Conservation (phyloP, 1,140 invertebrate species). For the Bombus terrestris region DNA sequence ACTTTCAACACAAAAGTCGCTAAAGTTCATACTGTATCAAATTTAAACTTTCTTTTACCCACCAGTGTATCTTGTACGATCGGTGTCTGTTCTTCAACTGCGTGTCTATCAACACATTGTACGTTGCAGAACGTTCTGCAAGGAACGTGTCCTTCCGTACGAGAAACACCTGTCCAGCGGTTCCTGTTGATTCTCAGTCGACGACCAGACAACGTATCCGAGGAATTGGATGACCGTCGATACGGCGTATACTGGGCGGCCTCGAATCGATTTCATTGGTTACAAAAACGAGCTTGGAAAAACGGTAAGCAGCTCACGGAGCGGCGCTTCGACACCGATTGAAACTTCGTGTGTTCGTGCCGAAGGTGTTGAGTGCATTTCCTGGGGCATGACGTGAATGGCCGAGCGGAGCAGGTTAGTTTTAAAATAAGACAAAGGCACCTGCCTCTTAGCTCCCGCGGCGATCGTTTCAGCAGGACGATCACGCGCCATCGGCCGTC, state of each 20-base stretch:
- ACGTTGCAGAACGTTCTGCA: not conserved
- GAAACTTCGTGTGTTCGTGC: slow-evolving; percentile 66
- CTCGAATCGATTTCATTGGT: slow-evolving; percentile 38
- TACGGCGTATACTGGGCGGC: not conserved
- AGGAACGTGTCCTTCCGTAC: not conserved
- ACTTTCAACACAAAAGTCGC: too few relatives aligned
- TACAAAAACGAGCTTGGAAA: slow-evolving; percentile 4
- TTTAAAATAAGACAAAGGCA: slow-evolving; percentile 75
- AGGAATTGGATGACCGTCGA: slow-evolving; percentile 5
- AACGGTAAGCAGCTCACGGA: slow-evolving; percentile 74
- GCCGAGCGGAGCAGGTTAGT: slow-evolving; percentile 61
- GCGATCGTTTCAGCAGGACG: slow-evolving; percentile 72
- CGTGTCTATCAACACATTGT: too few relatives aligned
- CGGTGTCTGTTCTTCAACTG: too few relatives aligned
- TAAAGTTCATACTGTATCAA: too few relatives aligned
- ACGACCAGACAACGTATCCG: slow-evolving; percentile 1
- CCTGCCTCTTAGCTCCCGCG: slow-evolving; percentile 39
- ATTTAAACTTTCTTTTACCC: too few relatives aligned
- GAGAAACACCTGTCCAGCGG: not conserved
- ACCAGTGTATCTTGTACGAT: too few relatives aligned
- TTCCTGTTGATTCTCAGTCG: not conserved
- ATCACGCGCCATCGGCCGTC: slow-evolving; percentile 75
- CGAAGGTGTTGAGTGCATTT: slow-evolving; percentile 75
- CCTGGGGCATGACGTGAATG: slow-evolving; percentile 72
- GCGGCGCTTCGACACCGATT: slow-evolving; percentile 74